Evolutionary conservation across 2,888 invertebrate species (phyloP).

Genomic region (Neoaliturus tenellus): DNA sequence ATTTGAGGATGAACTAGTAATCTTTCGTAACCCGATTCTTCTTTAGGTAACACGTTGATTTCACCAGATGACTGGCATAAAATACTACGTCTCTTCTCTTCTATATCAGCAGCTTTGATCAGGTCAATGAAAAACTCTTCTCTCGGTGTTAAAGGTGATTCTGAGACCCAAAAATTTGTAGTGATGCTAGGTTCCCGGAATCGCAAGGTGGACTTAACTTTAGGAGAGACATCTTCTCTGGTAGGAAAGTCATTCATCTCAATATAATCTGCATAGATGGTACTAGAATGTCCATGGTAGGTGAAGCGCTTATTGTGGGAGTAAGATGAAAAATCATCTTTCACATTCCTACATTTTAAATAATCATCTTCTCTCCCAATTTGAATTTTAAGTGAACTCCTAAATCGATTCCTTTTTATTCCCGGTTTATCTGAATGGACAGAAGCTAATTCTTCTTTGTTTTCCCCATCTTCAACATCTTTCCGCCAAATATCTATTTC

Average conservation of each 20-base stretch:
- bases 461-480: not conserved
- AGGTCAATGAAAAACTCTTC: constrained; percentile 56
- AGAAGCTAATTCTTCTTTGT: not conserved
- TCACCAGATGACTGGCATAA: constrained; percentile 17
- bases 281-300: not conserved
- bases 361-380: not conserved
- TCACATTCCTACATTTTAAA: not conserved
- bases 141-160: constrained; percentile 43
- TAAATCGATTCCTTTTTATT: not conserved
- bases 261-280: not conserved
- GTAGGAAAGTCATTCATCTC: not conserved
- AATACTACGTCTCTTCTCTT: constrained; percentile 43
- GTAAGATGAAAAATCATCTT: not conserved
- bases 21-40: not conserved
- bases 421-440: not conserved
- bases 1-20: not conserved
- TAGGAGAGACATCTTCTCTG: not conserved
- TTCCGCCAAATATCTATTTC: not conserved
- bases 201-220: not conserved
- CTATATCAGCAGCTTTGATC: constrained; percentile 46
- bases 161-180: not conserved
- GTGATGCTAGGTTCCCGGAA: not conserved
- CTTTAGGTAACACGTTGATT: not conserved
- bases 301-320: not conserved
- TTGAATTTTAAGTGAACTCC: not conserved